Evolutionary conservation across 2,888 invertebrate genomes (phyloP).

Genomic region (Cephus sareptanus): DNA sequence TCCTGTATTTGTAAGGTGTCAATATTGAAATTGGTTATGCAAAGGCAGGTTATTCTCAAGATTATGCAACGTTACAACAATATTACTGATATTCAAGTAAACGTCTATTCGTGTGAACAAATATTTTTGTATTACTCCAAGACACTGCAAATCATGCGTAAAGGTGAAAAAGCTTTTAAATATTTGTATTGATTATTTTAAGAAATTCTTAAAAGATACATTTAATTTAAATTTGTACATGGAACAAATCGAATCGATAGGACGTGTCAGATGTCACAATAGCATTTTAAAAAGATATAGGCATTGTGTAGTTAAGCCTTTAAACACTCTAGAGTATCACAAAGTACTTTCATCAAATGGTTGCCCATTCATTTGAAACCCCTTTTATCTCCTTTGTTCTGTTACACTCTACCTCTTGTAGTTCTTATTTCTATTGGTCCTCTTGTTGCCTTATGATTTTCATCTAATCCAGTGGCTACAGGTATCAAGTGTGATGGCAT

Average conservation of each 20-base stretch:
- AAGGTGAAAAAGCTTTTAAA: not conserved
- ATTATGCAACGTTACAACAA: too few species aligned
- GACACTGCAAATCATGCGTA: not conserved
- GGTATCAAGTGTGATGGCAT: not conserved
- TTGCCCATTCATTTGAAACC: not conserved
- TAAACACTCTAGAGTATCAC: not conserved
- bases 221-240: not conserved
- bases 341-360: not conserved
- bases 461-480: not conserved
- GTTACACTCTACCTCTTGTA: not conserved
- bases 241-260: not conserved
- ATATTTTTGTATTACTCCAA: too few species aligned
- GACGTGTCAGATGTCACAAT: not conserved
- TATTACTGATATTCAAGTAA: not conserved
- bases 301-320: not conserved
- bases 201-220: too few species aligned
- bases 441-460: not conserved
- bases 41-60: not conserved
- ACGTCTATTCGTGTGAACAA: not conserved
- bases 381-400: not conserved
- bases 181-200: not conserved
- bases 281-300: not conserved
- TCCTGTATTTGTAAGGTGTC: too few species aligned
- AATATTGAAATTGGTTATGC: too few species aligned
- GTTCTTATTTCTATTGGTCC: not conserved